A percentile compares a stretch with the other conserved stretches of the same genome.
Conservation (phyloP, 2,113 vertebrate genomes). For the Varanus salvator region DNA sequence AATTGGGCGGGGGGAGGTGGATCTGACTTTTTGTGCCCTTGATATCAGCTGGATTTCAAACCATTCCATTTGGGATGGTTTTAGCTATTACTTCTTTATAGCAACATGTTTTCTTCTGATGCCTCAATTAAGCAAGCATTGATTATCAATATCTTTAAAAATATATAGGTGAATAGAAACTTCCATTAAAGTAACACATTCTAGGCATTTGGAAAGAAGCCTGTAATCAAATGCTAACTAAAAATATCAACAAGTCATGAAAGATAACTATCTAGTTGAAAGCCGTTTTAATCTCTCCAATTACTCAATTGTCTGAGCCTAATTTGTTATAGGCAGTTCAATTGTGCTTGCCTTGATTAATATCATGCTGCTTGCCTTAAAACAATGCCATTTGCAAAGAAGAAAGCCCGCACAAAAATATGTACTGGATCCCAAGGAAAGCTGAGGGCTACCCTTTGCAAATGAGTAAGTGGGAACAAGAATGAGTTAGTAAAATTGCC, state of each 20-base stretch:
- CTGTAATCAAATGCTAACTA: conserved; percentile 12
- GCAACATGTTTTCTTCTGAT: conserved; percentile 9
- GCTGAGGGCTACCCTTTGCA: neutral
- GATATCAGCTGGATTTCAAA: neutral
- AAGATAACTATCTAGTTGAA: conserved; percentile 27
- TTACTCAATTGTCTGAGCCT: conserved; percentile 45
- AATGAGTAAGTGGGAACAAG: conserved; percentile 39
- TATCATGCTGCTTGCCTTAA: conserved; percentile 22
- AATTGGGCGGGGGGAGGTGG: no score
- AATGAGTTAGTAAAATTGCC: conserved; percentile 47
- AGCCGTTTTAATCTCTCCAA: conserved; percentile 45
- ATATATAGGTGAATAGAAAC: conserved; percentile 31
- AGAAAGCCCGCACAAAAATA: conserved; percentile 50
- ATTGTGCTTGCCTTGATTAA: conserved; percentile 46
- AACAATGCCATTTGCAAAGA: conserved; percentile 33
- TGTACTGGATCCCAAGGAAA: conserved; percentile 22
- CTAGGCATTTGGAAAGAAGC: conserved; percentile 13
- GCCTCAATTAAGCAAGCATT: neutral
- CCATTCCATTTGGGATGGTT: neutral
- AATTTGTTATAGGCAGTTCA: conserved; percentile 56
- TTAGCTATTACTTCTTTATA: conserved; percentile 5
- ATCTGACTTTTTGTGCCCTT: no score
- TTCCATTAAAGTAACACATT: conserved; percentile 40
- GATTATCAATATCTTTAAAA: conserved; percentile 29
- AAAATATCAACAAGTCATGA: neutral